Evolutionary conservation across 2,797 vertebrate species (phyloP).

Genomic region (Gymnoscopelus microlampas): DNA sequence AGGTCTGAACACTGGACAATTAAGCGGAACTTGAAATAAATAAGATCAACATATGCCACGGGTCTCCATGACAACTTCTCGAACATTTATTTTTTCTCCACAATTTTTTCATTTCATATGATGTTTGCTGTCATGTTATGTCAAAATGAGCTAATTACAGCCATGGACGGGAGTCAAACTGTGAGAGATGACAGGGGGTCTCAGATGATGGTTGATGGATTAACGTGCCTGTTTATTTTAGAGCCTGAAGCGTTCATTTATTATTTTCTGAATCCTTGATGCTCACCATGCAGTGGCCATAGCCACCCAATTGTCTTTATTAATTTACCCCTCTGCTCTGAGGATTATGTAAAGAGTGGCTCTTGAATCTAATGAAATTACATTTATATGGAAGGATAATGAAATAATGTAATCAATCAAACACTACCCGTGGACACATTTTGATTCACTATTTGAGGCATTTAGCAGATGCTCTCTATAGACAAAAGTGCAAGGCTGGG

Average conservation of each 20-base stretch:
- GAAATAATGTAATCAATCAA: too few species aligned
- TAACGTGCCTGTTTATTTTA: slow-evolving; percentile 76
- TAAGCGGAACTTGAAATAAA: slow-evolving; percentile 8
- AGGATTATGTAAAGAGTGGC: slow-evolving; percentile 3
- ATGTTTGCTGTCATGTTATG: slow-evolving; percentile 70
- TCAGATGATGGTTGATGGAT: slow-evolving; percentile 74
- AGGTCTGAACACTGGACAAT: slow-evolving; percentile 31
- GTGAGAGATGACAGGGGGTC: slow-evolving; percentile 66
- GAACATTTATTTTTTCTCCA: slow-evolving; percentile 35
- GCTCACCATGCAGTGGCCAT: slow-evolving; percentile 44
- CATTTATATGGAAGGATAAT: too few species aligned
- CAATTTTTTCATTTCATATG: slow-evolving; percentile 58
- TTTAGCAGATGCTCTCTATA: too few species aligned
- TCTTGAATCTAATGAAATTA: too few species aligned
- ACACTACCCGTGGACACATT: too few species aligned
- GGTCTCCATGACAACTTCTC: slow-evolving; percentile 54
- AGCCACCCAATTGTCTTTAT: too few species aligned
- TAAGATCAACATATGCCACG: slow-evolving; percentile 13
- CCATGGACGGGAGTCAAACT: slow-evolving; percentile 54
- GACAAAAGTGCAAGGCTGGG: too few species aligned
- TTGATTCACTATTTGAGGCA: too few species aligned
- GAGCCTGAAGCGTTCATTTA: slow-evolving; percentile 66
- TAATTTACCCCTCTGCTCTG: slow-evolving; percentile 25
- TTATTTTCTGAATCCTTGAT: slow-evolving; percentile 71
- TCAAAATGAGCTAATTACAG: slow-evolving; percentile 80